Conservation (phyloP, 2,888 invertebrate species). For the Latheticus oryzae region DNA sequence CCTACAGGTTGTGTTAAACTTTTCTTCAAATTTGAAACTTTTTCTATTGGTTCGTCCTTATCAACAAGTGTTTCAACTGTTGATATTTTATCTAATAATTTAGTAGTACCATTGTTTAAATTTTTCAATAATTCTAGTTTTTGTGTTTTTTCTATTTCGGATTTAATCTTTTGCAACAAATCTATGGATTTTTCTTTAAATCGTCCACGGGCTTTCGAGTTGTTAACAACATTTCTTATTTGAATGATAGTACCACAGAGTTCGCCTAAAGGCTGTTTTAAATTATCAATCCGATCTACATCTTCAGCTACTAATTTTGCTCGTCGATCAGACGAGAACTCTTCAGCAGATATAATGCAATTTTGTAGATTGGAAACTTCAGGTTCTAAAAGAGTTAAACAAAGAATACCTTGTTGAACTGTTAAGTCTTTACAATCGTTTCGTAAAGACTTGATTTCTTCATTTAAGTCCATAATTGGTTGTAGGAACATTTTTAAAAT, state of each 20-base stretch:
- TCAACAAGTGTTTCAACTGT: slow-evolving; percentile 17
- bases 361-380: slow-evolving; percentile 17
- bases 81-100: slow-evolving; percentile 16
- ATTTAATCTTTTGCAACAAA: slow-evolving; percentile 43
- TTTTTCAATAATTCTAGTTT: slow-evolving; percentile 14
- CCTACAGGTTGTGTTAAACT: slow-evolving; percentile 11
- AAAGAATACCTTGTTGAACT: slow-evolving; percentile 15
- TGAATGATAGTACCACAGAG: slow-evolving; percentile 39
- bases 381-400: not conserved
- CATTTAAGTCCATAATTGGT: slow-evolving; percentile 24
- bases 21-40: slow-evolving; percentile 10
- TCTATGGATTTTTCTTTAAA: slow-evolving; percentile 43
- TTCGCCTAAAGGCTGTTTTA: slow-evolving; percentile 39
- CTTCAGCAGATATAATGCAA: slow-evolving; percentile 41
- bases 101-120: not conserved
- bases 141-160: slow-evolving; percentile 36
- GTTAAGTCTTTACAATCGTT: slow-evolving; percentile 8
- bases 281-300: slow-evolving; percentile 23
- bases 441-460: slow-evolving; percentile 28
- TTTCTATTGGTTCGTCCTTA: slow-evolving; percentile 42
- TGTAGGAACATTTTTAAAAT: slow-evolving; percentile 15
- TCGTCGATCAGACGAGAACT: slow-evolving; percentile 48
- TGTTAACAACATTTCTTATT: slow-evolving; percentile 33
- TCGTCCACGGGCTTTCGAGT: slow-evolving; percentile 42
- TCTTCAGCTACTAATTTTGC: slow-evolving; percentile 38